phyloP scores from a whole-genome alignment of 1,140 invertebrate genomes.

The Bicyclus anynana region DNA sequence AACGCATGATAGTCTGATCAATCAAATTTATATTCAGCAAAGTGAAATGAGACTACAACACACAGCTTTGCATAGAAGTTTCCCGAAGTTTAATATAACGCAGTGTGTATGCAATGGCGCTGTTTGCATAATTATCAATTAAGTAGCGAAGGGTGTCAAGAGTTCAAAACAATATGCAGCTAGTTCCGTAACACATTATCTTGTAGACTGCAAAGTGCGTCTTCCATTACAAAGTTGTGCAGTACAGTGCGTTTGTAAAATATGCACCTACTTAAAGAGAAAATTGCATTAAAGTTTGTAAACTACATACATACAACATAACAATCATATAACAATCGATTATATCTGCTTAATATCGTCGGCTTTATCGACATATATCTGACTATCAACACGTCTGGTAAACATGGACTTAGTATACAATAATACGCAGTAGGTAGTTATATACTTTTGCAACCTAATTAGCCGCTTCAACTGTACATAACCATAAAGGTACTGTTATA shows the following conservation, averaged over 20 bases:
- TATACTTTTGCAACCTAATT: no score
- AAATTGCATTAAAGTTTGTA: not conserved
- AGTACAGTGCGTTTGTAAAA: not conserved
- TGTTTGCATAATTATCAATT: slow-evolving; percentile 16
- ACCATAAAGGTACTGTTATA: no score
- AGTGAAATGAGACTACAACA: no score
- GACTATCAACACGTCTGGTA: no score
- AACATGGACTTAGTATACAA: no score
- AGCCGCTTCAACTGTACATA: no score
- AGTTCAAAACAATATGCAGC: slow-evolving; percentile 7
- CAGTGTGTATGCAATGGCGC: not conserved
- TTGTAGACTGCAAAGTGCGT: not conserved
- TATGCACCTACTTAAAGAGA: not conserved
- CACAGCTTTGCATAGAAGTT: not conserved
- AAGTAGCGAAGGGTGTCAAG: slow-evolving; percentile 6
- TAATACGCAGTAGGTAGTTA: no score
- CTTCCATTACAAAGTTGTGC: not conserved
- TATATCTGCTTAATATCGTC: no score
- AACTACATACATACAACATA: not conserved
- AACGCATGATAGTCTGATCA: no score
- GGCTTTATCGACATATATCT: no score
- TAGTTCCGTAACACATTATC: slow-evolving; percentile 3
- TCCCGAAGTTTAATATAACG: not conserved
- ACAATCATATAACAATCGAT: no score
- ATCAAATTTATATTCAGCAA: no score